A percentile compares a stretch with the other conserved stretches of the same genome.
phyloP scores from a whole-genome alignment of 2,888 invertebrate species.

The Platerodrilus igneus region DNA sequence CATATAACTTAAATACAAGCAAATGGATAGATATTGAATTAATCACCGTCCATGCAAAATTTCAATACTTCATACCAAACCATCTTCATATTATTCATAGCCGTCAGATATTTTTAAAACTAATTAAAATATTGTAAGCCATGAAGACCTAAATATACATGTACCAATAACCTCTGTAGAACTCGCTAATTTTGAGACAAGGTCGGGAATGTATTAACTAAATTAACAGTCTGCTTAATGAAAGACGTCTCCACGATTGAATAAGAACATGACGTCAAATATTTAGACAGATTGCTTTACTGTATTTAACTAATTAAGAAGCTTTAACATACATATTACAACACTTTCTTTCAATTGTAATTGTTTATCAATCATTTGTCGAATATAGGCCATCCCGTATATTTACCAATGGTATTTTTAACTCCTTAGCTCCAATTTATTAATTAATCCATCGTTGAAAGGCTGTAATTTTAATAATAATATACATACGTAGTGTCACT shows the following conservation, averaged over 20 bases:
- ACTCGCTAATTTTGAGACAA: constrained; percentile 38
- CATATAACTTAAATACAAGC: no score
- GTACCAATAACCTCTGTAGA: constrained; percentile 29
- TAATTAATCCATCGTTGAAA: constrained; percentile 46
- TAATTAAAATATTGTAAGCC: no score
- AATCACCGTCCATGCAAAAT: no score
- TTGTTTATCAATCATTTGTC: no score
- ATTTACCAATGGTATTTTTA: constrained; percentile 20
- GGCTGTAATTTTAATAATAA: constrained; percentile 47
- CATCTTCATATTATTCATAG: no score
- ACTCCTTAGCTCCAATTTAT: constrained; percentile 41
- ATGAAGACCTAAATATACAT: constrained; percentile 22
- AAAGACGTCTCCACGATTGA: constrained; percentile 31
- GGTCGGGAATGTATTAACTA: constrained; percentile 39
- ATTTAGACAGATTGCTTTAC: constrained; percentile 30
- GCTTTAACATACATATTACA: constrained; percentile 3
- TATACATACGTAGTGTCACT: constrained; percentile 45
- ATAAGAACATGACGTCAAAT: constrained; percentile 34
- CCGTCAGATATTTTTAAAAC: no score
- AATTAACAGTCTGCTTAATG: constrained; percentile 39
- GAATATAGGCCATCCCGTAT: constrained; percentile 7
- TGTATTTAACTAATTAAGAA: constrained; percentile 21
- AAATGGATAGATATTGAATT: no score
- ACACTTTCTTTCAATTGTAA: no score
- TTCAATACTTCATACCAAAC: no score